Conservation (phyloP, 2,888 invertebrate genomes). For the Agrochola circellaris region DNA sequence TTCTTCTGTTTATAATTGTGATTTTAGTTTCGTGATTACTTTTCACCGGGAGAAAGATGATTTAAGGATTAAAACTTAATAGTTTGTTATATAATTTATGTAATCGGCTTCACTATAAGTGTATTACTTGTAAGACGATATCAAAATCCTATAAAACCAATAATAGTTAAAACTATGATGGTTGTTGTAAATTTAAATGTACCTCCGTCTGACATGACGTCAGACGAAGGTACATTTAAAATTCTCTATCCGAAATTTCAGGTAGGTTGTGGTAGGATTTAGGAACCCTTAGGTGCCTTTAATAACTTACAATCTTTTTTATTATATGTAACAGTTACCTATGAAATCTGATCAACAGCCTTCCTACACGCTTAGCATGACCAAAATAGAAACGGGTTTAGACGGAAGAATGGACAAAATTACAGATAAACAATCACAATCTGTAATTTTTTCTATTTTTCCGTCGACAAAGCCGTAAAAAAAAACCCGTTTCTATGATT, state of each 20-base stretch:
- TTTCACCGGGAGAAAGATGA: background rate
- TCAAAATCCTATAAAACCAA: background rate
- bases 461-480: no score
- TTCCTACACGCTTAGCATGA: no score
- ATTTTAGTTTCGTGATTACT: constrained; percentile 1
- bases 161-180: background rate
- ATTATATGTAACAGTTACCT: background rate
- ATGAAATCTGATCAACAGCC: background rate
- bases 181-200: no score
- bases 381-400: no score
- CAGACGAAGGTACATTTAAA: no score
- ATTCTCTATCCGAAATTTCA: background rate
- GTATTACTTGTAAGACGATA: background rate
- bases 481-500: no score
- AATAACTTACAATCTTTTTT: background rate
- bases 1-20: constrained; percentile 25
- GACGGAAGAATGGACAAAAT: no score
- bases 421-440: no score
- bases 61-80: constrained; percentile 6
- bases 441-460: no score
- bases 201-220: no score
- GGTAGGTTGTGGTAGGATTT: background rate
- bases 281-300: background rate
- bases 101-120: background rate
- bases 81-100: background rate